Base-by-base conservation (phyloP, 2,888 invertebrate genomes). In the Nematopogon swammerdamellus region DNA sequence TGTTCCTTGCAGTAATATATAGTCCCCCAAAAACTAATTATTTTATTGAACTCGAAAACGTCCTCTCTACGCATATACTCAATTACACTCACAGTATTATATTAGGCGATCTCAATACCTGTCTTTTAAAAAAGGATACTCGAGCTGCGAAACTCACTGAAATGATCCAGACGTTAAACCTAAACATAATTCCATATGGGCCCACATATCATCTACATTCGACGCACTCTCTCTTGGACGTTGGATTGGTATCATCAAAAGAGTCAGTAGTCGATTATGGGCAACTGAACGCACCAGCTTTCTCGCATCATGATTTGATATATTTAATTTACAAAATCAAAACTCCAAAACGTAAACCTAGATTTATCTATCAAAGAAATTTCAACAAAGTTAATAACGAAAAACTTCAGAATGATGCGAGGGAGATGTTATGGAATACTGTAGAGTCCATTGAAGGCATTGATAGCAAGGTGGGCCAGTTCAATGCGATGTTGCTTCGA, bases 1-100 rank as follows among this genome's bases (percentile, higher is more conserved):
- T 54, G 11, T 47, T 52, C 17, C 46, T 52, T 1, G 48, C 51
- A 2, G 45, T 51, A 10, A 30, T 52, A 18, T 52, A 54, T 44
- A 44, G 49, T 19, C 53, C 54, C 3, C 20, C 48, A 3, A 48
- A 17, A n/a, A 18, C 50, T 2, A 45, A 50, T 19, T 53, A 53
- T 20, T 54, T 54, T 25, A 18, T 48, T 18, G 11, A 48, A 10
- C 45, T 54, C 30, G 52, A 52, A 45, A 19, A 16, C 10, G 14
- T 47, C 11, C 49, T 53, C 8, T 36, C 36, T 36, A 36, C 36
- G 3, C 36, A 36, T 14, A 14, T 36, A 14, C 8, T 14, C n/a
- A 36, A 36, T 36, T 36, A 36, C n/a, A 14, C 36, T 14, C 36
- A 36, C 14, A 36, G 11, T 36, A 8, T 36, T 14, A 8, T 36